Evolutionary conservation across 1,140 invertebrate genomes (phyloP).

Genomic region (Ostrea denselamellosa): DNA sequence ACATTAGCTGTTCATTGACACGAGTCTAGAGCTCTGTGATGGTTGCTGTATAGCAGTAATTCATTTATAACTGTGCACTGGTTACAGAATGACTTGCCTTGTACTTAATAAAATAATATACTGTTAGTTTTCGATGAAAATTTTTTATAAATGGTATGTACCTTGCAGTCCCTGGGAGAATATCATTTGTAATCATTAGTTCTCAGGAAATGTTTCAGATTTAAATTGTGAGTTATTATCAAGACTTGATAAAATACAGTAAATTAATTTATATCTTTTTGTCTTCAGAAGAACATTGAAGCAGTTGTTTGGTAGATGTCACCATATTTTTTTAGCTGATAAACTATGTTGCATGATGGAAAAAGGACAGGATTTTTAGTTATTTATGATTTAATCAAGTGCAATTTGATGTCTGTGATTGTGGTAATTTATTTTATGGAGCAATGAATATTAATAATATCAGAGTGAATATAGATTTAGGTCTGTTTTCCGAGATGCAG

Average conservation of each 20-base stretch:
- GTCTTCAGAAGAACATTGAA: neutral
- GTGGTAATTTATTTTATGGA: neutral
- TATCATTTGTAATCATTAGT: no score
- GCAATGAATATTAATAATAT: neutral
- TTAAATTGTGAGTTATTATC: neutral
- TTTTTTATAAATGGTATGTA: no score
- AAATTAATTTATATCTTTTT: neutral
- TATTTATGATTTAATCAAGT: neutral
- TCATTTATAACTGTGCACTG: no score
- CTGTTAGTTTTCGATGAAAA: no score
- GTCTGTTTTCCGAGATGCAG: neutral
- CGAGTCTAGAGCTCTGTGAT: no score
- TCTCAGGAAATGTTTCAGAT: no score
- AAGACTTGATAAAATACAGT: neutral
- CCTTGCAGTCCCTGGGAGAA: no score
- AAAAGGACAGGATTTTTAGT: neutral
- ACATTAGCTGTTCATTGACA: no score
- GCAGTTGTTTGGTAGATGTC: no score
- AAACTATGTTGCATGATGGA: neutral
- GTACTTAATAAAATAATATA: no score
- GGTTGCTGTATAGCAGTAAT: no score
- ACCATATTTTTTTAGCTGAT: neutral
- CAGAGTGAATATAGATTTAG: neutral
- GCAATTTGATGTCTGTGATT: slow-evolving; percentile 33
- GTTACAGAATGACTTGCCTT: no score